These are phyloP conservation scores for western clawed frog (Xenopus tropicalis) DNA, from an alignment of 2,113 vertebrate species.

Conservation along the genomic window DNA sequence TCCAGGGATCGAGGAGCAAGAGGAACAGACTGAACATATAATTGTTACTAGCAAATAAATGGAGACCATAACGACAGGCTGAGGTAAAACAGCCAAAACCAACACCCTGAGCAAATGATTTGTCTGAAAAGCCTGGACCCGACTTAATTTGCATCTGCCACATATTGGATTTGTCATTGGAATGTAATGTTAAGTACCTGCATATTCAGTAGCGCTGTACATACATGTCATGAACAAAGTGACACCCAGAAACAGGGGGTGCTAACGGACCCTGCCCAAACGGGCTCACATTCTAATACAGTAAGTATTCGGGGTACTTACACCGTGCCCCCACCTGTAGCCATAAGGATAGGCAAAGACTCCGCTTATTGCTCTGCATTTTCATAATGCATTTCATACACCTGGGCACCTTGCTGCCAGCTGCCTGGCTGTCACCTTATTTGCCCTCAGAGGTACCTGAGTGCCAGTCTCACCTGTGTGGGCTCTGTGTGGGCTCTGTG, in stretches of 20 bases:
- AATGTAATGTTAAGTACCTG: no score
- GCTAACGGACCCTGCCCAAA: background rate
- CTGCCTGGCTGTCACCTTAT: no score
- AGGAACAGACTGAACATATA: slow-evolving; percentile 10
- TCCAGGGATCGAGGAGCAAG: background rate
- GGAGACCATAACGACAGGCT: background rate
- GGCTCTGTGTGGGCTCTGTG: background rate
- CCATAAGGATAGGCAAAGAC: no score
- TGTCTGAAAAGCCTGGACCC: slow-evolving; percentile 27
- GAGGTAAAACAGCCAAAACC: background rate
- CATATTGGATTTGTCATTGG: background rate
- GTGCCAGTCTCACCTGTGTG: slow-evolving; percentile 25
- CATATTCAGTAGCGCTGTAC: background rate
- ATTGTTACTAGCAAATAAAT: slow-evolving; percentile 13
- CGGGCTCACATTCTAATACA: background rate
- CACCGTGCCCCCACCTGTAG: no score
- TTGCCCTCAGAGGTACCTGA: background rate
- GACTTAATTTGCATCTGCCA: slow-evolving; percentile 14
- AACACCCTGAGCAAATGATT: background rate
- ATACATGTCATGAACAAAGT: background rate
- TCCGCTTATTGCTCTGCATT: no score
- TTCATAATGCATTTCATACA: no score
- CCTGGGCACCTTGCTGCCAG: no score
- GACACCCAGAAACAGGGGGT: no score
- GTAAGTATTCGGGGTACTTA: no score